These are phyloP conservation scores for Rhopalosiphum maidis DNA, from an alignment of 1,140 invertebrate species.

Conservation along the genomic window DNA sequence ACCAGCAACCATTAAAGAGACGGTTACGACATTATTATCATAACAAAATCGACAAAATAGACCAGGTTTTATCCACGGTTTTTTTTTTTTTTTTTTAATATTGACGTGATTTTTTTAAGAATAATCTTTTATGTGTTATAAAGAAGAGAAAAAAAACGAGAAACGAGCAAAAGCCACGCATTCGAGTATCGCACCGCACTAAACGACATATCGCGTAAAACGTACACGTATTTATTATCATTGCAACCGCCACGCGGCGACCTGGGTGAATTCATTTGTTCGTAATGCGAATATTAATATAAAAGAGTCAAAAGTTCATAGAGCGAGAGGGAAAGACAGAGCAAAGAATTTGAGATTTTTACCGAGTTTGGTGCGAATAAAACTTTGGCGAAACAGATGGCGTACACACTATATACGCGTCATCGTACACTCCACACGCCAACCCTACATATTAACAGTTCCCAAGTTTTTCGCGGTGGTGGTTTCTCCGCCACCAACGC, in stretches of 20 bases:
- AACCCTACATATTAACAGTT: neutral
- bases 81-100: neutral
- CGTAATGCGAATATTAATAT: constrained; percentile 45
- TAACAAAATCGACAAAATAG: constrained; percentile 57
- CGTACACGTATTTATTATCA: constrained; percentile 25
- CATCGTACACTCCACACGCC: neutral
- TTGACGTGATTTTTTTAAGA: constrained; percentile 22
- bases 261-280: neutral
- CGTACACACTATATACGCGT: neutral
- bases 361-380: constrained; percentile 32
- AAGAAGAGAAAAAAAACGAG: neutral
- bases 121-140: constrained; percentile 6
- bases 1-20: constrained; percentile 47
- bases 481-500: neutral
- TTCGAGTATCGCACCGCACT: neutral
- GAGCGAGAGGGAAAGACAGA: neutral
- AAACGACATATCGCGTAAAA: constrained; percentile 44
- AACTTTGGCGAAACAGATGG: constrained; percentile 53
- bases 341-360: constrained; percentile 41
- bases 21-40: constrained; percentile 55
- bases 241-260: neutral
- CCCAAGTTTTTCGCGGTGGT: neutral
- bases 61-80: neutral
- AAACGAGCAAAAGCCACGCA: neutral
- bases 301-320: constrained; percentile 25